Conservation (phyloP, 92 coral and sea anemone genomes). For the Metridium senile region DNA sequence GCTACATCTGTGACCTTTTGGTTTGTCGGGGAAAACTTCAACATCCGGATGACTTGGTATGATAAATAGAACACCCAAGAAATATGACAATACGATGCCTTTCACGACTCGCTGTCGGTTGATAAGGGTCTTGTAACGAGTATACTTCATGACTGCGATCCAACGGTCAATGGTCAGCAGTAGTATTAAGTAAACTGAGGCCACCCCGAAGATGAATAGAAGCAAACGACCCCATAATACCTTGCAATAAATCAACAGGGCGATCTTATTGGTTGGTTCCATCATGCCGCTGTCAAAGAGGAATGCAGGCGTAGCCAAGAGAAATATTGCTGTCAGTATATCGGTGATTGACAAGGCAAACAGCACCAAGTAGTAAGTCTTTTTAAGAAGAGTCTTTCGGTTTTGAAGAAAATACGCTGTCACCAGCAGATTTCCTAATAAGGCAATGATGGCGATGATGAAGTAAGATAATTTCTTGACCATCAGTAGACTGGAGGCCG, state of each 20-base stretch:
- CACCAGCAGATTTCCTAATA: slow-evolving; percentile 66
- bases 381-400: slow-evolving; percentile 46
- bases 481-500: background rate
- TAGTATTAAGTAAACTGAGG: slow-evolving; percentile 68
- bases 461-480: slow-evolving; percentile 61
- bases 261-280: slow-evolving; percentile 44
- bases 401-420: slow-evolving; percentile 55
- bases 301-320: slow-evolving; percentile 65
- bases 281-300: slow-evolving; percentile 44
- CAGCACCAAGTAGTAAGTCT: slow-evolving; percentile 73
- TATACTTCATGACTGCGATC: slow-evolving; percentile 70
- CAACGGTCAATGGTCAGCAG: slow-evolving; percentile 79
- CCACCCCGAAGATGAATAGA: slow-evolving; percentile 67
- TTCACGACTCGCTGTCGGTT: slow-evolving; percentile 37
- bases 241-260: slow-evolving; percentile 60
- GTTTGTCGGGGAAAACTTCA: slow-evolving; percentile 34
- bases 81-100: slow-evolving; percentile 46
- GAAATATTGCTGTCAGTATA: slow-evolving; percentile 63
- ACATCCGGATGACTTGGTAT: slow-evolving; percentile 42
- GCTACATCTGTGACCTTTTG: slow-evolving; percentile 61
- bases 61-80: slow-evolving; percentile 53
- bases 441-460: slow-evolving; percentile 58
- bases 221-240: slow-evolving; percentile 57
- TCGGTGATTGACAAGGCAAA: slow-evolving; percentile 78
- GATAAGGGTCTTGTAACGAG: slow-evolving; percentile 48